These are phyloP conservation scores for Dysmachus trigonus DNA, from an alignment of 2,888 invertebrate species.

Conservation along the genomic window DNA sequence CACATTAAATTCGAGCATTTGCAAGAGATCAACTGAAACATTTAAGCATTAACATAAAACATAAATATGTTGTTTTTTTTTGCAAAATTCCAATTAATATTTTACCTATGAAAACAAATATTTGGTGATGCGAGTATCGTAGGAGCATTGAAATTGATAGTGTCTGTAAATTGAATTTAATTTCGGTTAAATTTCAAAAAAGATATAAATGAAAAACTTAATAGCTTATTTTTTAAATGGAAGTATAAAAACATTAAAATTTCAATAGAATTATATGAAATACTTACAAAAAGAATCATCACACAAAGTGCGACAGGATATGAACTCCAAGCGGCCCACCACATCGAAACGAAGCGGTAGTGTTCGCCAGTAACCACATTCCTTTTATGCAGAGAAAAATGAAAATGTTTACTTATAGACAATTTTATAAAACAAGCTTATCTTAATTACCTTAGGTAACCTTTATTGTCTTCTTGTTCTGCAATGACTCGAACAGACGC, in stretches of 20 bases:
- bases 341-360: constrained; percentile 96
- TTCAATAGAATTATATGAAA: not conserved
- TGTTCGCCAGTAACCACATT: constrained; percentile 99
- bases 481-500: constrained; percentile 94
- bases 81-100: constrained; percentile 53
- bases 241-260: not conserved
- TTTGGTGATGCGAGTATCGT: constrained; percentile 99
- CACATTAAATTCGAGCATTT: constrained; percentile 97
- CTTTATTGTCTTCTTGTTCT: constrained; percentile 96
- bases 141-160: constrained; percentile 97
- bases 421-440: not conserved
- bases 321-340: constrained; percentile 94
- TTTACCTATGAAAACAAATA: constrained; percentile 98
- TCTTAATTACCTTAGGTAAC: constrained; percentile 76
- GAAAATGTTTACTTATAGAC: not conserved
- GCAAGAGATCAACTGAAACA: constrained; percentile 90
- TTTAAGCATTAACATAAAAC: constrained; percentile 49
- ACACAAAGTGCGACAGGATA: constrained; percentile 96
- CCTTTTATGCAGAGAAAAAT: constrained; percentile 64
- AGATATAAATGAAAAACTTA: not conserved
- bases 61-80: not conserved
- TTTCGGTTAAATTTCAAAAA: not conserved
- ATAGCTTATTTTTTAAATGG: not conserved
- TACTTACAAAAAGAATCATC: constrained; percentile 98
- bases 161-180: constrained; percentile 76